These are phyloP conservation scores for Hypothenemus hampei DNA, from an alignment of 1,140 invertebrate species.

Conservation along the genomic window DNA sequence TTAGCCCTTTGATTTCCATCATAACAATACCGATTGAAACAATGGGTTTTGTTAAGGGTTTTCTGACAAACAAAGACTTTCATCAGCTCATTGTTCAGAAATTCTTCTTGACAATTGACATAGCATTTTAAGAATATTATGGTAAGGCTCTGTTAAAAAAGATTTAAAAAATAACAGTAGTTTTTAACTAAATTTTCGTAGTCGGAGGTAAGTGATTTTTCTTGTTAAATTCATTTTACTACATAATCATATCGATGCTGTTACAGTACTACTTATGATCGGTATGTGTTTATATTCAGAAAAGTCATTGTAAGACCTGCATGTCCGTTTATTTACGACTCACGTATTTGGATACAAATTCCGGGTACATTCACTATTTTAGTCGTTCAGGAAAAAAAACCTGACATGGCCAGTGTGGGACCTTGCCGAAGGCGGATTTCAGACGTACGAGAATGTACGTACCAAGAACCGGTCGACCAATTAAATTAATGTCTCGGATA, in stretches of 20 bases:
- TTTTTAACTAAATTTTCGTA: too few species aligned
- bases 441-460: neutral
- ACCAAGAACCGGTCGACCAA: too few species aligned
- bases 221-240: too few species aligned
- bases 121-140: slow-evolving; percentile 12
- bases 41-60: slow-evolving; percentile 26
- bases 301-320: too few species aligned
- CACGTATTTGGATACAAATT: too few species aligned
- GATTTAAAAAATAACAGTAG: too few species aligned
- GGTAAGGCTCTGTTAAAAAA: slow-evolving; percentile 3
- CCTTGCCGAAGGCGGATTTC: neutral
- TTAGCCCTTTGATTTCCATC: slow-evolving; percentile 25
- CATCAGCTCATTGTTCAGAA: slow-evolving; percentile 10
- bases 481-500: too few species aligned
- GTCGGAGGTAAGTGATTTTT: too few species aligned
- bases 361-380: slow-evolving; percentile 1
- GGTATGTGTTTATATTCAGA: too few species aligned
- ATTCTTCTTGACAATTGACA: slow-evolving; percentile 17
- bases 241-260: too few species aligned
- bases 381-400: neutral
- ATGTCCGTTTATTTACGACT: too few species aligned
- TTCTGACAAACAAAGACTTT: slow-evolving; percentile 14
- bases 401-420: neutral
- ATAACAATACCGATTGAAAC: slow-evolving; percentile 26
- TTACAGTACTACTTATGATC: too few species aligned